These are phyloP conservation scores for Notamacropus eugenii DNA, from an alignment of 2,797 vertebrate species.

Conservation along the genomic window DNA sequence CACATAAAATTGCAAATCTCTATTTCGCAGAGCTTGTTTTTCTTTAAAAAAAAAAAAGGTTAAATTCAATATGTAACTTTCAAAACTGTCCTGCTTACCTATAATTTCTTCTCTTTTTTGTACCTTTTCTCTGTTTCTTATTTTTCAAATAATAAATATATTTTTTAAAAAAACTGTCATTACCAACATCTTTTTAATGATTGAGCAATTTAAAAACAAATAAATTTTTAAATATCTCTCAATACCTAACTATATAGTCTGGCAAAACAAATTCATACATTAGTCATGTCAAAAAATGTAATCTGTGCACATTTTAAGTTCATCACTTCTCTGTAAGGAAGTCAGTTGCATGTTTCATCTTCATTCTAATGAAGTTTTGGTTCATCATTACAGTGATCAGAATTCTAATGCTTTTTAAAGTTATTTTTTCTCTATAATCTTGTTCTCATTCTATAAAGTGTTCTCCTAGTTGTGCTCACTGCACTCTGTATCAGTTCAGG, in stretches of 20 bases:
- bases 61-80: background rate
- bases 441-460: background rate
- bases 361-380: background rate
- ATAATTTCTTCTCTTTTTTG: background rate
- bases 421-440: background rate
- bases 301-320: background rate
- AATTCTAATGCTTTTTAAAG: background rate
- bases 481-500: background rate
- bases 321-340: background rate
- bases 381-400: background rate
- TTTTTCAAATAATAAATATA: background rate
- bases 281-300: background rate
- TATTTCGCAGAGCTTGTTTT: background rate
- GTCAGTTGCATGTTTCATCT: background rate
- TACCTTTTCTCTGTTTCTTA: background rate
- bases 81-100: background rate
- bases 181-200: background rate
- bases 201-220: background rate
- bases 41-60: background rate
- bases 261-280: background rate
- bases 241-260: background rate
- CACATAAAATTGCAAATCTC: background rate
- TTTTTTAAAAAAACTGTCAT: background rate
- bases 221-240: background rate
- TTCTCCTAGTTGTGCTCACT: background rate